Base-by-base conservation (phyloP, 2,888 invertebrate genomes). In the Lasioglossum figueresi region DNA sequence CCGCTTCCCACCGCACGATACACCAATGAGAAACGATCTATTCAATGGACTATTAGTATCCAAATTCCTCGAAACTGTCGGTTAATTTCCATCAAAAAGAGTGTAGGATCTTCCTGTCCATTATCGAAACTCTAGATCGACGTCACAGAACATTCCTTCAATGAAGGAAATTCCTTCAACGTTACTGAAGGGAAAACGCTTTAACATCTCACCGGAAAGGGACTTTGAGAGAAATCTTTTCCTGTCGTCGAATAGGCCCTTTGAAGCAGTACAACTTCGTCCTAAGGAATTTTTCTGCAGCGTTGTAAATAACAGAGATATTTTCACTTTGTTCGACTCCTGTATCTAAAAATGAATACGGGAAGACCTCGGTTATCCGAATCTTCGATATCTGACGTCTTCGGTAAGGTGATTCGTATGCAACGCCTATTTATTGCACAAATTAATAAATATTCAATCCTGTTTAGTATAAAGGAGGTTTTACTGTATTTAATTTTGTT, bases 1-100 rank as follows among this genome's bases (percentile, higher is more conserved):
- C 70, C 81, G 66, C 72, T 82, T 77, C 74, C 63, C 78, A 56
- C 79, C 63, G 45, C 76, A 72, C 66, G 77, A 82, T 52, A 74
- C 82, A 77, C 74, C 78, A 48, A 70, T 63, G 68, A 45, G 52
- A 81, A 78, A 79, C 71, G 73, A 23, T 48, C 40, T n/a, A 23
- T 81, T 43, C 14, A 66, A 45, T 23, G 19, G 56, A 45, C 77
- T 74, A 82, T 82, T 75, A 74, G 70, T 59, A 74, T 78, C 77
- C 23, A 73, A 77, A 14, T 48, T 43, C 56, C 45, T n/a, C 68
- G 31, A 27, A 19, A 83, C 31, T 45, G 16, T 37, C 73, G 48
- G 82, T 83, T 70, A 45, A 56, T 76, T 73, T 37, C 27, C 72
- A 34, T 40, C 68, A 8, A 4, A 66, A n/a, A 68, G 56, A 66